Conservation (phyloP, 2,797 vertebrate species). For the Pangasius larnaudii region DNA sequence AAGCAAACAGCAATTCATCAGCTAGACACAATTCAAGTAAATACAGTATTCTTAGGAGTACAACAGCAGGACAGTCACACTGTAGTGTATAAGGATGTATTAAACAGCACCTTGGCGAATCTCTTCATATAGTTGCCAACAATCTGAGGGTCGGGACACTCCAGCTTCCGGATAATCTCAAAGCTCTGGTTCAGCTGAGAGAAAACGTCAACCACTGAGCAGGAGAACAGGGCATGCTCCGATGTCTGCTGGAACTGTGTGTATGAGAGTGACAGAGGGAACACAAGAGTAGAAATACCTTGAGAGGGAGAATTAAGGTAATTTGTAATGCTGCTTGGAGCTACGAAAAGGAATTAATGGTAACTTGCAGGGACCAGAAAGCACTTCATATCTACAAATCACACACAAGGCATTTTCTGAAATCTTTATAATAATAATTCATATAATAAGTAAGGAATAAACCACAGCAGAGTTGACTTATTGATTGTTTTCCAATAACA, state of each 20-base stretch:
- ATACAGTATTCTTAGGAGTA: not conserved
- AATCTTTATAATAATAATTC: not conserved
- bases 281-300: not conserved
- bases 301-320: not conserved
- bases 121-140: constrained; percentile 97
- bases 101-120: constrained; percentile 88
- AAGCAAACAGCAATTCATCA: not conserved
- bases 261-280: constrained; percentile 53
- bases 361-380: not conserved
- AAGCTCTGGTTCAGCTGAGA: constrained; percentile 99
- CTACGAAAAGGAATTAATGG: not conserved
- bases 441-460: not conserved
- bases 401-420: not conserved
- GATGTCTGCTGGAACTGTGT: constrained; percentile 94
- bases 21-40: not conserved
- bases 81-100: not conserved
- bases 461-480: not conserved
- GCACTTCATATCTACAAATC: not conserved
- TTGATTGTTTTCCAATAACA: not conserved
- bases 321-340: not conserved
- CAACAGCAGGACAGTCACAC: not conserved
- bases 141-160: constrained; percentile 95
- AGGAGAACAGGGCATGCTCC: constrained; percentile 93
- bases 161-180: constrained; percentile 95
- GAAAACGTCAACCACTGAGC: constrained; percentile 96